phyloP scores from a whole-genome alignment of 2,113 vertebrate species.

The Pungitius pungitius region DNA sequence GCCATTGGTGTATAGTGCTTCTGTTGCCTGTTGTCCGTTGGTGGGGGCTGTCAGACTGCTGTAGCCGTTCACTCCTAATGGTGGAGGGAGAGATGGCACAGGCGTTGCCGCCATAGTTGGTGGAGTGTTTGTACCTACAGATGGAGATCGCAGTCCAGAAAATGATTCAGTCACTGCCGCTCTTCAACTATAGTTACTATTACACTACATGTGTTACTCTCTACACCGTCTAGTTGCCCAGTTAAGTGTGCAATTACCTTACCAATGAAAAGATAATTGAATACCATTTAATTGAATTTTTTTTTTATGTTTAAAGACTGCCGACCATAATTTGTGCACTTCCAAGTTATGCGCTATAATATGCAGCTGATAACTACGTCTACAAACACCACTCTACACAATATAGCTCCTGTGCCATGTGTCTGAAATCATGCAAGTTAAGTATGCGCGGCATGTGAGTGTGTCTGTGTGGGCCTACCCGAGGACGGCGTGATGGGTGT shows the following conservation, averaged over 20 bases:
- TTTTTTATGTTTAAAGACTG: constrained; percentile 26
- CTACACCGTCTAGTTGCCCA: neutral
- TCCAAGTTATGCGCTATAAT: neutral
- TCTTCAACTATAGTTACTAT: neutral
- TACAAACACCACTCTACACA: neutral
- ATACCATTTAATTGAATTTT: neutral
- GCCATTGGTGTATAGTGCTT: constrained; percentile 86
- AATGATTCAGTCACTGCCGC: neutral
- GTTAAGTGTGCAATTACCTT: neutral
- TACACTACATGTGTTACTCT: neutral
- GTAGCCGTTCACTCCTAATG: constrained; percentile 86
- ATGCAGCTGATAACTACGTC: neutral
- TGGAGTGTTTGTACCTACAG: constrained; percentile 85
- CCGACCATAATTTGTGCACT: neutral
- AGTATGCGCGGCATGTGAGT: neutral
- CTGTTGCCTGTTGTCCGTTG: constrained; percentile 84
- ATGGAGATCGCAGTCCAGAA: constrained; percentile 21
- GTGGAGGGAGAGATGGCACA: constrained; percentile 83
- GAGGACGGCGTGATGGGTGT: constrained; percentile 87
- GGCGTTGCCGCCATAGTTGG: constrained; percentile 86
- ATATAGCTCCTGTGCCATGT: neutral
- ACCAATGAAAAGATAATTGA: neutral
- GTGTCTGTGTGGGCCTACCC: constrained; percentile 68
- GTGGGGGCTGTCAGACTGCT: constrained; percentile 82
- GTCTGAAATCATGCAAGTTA: neutral